Base-by-base conservation (phyloP, 2,113 vertebrate genomes). In the Diadophis punctatus region DNA sequence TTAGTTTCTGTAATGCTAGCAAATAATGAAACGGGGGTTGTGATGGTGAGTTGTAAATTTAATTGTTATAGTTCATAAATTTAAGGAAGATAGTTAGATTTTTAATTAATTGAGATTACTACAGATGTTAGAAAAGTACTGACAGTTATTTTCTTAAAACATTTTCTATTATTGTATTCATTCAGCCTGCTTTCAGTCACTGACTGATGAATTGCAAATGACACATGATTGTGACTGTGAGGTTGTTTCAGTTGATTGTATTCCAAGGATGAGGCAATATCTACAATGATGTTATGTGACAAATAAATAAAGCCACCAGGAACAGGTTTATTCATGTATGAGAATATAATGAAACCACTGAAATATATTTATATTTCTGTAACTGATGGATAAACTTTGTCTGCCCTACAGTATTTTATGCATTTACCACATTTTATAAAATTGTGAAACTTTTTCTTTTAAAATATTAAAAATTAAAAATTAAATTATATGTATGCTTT, bases 1-100 rank as follows among this genome's bases (percentile, higher is more conserved):
- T 97, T 99, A 1, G 96, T 99, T 95, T 99, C 98, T 25, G 11
- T 99, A 93, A 99, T 99, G 99, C 90, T 99, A 96, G 99, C 99
- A 93, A 99, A 99, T 95, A 99, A 99, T 0, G 99, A 99, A 97
- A 99, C 99, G 0, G 99, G 99, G 0, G 94, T 99, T 80, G 85
- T 99, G 94, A 99, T 99, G 99, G 99, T 99, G 96, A 98, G 97
- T 49, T 74, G 8, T 34, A 2, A 20, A 49, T 43, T 63, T 51
- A 34, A 16, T 84, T 30, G 18, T 23, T 85, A 53, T 48, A 55
- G 1, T 10, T 8, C 27, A 23, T 6, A 8, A 6, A 48, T 39
- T 53, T 87, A 30, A n/a, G 0, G 1, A 3, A 14, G 1, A 18
- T 80, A 8, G 52, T 58, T n/a, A 9, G 14, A 16, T 46, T 68